phyloP scores from a whole-genome alignment of 1,140 invertebrate species.

The Drosophila equinoxialis region DNA sequence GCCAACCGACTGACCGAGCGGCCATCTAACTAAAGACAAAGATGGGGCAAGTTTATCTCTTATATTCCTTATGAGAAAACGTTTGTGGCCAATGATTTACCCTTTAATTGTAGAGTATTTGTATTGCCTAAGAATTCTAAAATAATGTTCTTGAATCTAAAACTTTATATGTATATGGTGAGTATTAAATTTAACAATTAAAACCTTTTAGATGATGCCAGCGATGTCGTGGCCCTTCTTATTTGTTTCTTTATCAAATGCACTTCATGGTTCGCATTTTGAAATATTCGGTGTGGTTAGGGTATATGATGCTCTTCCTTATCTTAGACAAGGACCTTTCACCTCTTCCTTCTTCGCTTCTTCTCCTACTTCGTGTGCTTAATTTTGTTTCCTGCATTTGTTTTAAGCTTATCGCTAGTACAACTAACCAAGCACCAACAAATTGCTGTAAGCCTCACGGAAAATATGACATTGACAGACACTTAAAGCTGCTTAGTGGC shows the following conservation, averaged over 20 bases:
- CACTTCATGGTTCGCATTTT: too few species aligned
- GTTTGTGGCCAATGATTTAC: slow-evolving; percentile 1
- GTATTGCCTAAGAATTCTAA: too few species aligned
- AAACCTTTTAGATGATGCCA: too few species aligned
- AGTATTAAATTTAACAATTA: too few species aligned
- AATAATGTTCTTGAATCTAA: too few species aligned
- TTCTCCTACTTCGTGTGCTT: slow-evolving; percentile 20
- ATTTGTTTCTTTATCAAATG: too few species aligned
- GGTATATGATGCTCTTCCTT: too few species aligned
- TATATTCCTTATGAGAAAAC: slow-evolving; percentile 9
- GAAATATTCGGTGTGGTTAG: not conserved
- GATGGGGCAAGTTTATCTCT: slow-evolving; percentile 11
- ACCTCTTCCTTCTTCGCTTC: too few species aligned
- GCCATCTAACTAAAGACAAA: slow-evolving; percentile 16
- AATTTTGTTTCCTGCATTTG: slow-evolving; percentile 50
- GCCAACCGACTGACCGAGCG: slow-evolving; percentile 16
- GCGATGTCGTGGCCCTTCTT: too few species aligned
- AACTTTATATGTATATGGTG: too few species aligned
- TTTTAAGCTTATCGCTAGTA: slow-evolving; percentile 66
- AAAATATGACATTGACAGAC: slow-evolving; percentile 79
- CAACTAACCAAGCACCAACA: slow-evolving; percentile 55
- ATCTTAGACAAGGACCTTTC: too few species aligned
- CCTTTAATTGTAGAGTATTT: not conserved
- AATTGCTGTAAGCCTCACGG: slow-evolving; percentile 70
- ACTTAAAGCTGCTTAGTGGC: slow-evolving; percentile 77